Evolutionary conservation across 2,113 vertebrate genomes (phyloP).

Genomic region (Cryptotis parvus): DNA sequence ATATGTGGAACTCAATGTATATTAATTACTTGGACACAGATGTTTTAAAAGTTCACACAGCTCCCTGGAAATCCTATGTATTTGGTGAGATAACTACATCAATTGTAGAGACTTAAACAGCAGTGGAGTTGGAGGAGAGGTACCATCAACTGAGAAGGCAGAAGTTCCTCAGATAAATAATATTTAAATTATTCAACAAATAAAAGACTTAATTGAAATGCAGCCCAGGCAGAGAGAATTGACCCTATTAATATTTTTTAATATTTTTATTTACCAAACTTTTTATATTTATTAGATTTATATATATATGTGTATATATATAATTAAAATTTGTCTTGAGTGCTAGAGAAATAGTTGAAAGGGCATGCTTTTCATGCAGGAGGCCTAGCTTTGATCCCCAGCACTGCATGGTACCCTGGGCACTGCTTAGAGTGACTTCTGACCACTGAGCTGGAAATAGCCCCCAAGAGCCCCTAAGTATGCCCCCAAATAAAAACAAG

Average conservation of each 20-base stretch:
- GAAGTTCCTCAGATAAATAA: not conserved
- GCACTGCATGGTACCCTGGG: too few relatives aligned
- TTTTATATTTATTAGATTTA: slow-evolving; percentile 19
- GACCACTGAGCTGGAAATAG: too few relatives aligned
- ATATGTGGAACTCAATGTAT: not conserved
- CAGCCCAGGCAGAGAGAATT: not conserved
- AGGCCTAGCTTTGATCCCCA: not conserved
- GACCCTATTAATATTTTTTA: not conserved
- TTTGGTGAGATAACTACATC: not conserved
- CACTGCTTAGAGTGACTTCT: too few relatives aligned
- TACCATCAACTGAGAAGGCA: not conserved
- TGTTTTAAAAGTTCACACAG: not conserved
- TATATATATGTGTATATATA: not conserved
- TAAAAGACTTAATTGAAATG: slow-evolving; percentile 5
- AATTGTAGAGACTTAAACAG: not conserved
- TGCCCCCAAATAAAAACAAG: not conserved
- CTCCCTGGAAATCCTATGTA: not conserved
- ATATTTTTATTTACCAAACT: not conserved
- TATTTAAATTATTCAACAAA: slow-evolving; percentile 16
- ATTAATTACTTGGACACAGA: not conserved
- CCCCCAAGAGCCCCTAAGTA: too few relatives aligned
- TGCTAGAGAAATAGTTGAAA: too few relatives aligned
- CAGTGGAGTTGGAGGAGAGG: not conserved
- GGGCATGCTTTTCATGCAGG: too few relatives aligned
- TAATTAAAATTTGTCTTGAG: too few relatives aligned